Conservation (phyloP, 2,888 invertebrate species). For the Agrilus mali region DNA sequence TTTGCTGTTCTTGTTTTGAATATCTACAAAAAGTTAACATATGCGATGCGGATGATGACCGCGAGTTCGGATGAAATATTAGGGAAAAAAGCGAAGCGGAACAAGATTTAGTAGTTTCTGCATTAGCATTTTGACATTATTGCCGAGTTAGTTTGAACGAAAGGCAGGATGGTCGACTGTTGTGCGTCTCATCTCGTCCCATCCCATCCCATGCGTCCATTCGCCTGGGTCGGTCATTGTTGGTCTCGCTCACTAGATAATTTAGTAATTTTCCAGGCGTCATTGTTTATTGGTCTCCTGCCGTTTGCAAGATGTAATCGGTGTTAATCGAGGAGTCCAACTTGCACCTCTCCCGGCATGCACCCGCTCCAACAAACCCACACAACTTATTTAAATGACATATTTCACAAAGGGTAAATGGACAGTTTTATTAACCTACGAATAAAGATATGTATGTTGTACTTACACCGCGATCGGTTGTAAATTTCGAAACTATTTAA, state of each 20-base stretch:
- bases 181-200: conserved; percentile 12
- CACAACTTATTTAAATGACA: conserved; percentile 6
- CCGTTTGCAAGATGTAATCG: conserved; percentile 29
- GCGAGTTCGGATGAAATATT: too few species aligned
- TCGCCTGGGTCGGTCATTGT: conserved; percentile 20
- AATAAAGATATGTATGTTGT: too few species aligned
- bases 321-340: conserved; percentile 29
- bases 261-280: conserved; percentile 30
- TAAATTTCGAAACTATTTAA: too few species aligned
- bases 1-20: too few species aligned
- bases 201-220: too few species aligned
- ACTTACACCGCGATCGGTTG: too few species aligned
- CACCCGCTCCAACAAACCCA: conserved; percentile 17
- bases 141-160: conserved; percentile 16
- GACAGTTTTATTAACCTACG: too few species aligned
- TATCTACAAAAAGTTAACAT: too few species aligned
- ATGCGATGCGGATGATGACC: too few species aligned
- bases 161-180: conserved; percentile 4
- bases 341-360: conserved; percentile 29
- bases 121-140: conserved; percentile 23
- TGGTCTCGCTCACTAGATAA: conserved; percentile 22
- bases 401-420: too few species aligned
- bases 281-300: conserved; percentile 32
- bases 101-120: too few species aligned
- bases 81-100: too few species aligned